phyloP scores from a whole-genome alignment of 1,140 invertebrate species.

The Chlorops oryzae region DNA sequence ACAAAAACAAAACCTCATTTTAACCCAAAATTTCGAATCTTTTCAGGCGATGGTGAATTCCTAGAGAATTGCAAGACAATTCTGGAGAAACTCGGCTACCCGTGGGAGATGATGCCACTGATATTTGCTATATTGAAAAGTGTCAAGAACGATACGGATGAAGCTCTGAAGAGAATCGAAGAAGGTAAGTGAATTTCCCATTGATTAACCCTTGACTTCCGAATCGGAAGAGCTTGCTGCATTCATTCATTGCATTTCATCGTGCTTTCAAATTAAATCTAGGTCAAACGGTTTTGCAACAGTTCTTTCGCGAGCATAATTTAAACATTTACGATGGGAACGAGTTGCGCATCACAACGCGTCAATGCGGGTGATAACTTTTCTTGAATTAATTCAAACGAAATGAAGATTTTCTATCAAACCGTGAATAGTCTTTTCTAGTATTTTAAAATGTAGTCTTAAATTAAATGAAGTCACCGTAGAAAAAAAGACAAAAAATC shows the following conservation, averaged over 20 bases:
- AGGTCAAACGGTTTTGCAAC: constrained; percentile 56
- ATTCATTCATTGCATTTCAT: background rate
- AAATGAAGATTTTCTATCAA: no score
- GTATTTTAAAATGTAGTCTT: no score
- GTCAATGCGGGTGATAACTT: constrained; percentile 64
- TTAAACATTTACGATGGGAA: constrained; percentile 64
- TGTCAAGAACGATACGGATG: constrained; percentile 60
- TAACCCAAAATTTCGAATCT: no score
- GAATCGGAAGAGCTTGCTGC: no score
- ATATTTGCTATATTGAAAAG: constrained; percentile 68
- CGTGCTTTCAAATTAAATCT: constrained; percentile 6
- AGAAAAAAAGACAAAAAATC: no score
- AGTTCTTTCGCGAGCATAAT: constrained; percentile 62
- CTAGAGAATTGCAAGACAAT: constrained; percentile 64
- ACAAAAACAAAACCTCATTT: background rate
- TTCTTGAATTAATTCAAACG: constrained; percentile 25
- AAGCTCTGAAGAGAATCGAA: constrained; percentile 61
- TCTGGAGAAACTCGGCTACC: constrained; percentile 63
- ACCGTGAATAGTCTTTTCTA: no score
- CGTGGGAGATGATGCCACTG: constrained; percentile 65
- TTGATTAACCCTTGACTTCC: no score
- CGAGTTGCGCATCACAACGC: constrained; percentile 60
- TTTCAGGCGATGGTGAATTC: constrained; percentile 57
- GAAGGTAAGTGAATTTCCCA: constrained; percentile 56
- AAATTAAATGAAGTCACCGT: no score